A percentile compares a stretch with the other conserved stretches of the same genome.
phyloP scores from a whole-genome alignment of 2,888 invertebrate genomes.

The Lathronympha strigana region DNA sequence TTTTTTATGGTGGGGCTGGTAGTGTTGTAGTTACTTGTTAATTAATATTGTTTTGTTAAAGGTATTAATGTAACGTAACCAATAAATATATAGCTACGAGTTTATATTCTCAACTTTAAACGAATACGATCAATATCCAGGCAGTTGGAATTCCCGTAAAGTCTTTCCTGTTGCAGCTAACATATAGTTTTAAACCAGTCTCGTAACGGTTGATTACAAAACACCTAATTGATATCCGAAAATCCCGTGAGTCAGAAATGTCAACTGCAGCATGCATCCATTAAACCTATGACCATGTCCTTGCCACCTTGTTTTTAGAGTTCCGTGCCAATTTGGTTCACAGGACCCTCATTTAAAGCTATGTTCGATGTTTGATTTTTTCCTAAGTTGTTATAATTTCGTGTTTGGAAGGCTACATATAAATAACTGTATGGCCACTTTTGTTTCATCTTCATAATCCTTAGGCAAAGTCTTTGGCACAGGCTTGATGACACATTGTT shows the following conservation, averaged over 20 bases:
- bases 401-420: not conserved
- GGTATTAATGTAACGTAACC: too few species aligned
- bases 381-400: not conserved
- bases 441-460: constrained; percentile 4
- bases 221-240: constrained; percentile 14
- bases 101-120: not conserved
- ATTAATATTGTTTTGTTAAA: too few species aligned
- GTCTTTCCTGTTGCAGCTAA: not conserved
- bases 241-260: constrained; percentile 21
- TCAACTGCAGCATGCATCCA: not conserved
- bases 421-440: not conserved
- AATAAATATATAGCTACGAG: not conserved
- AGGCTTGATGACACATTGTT: constrained; percentile 25
- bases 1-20: too few species aligned
- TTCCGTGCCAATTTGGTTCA: too few species aligned
- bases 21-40: too few species aligned
- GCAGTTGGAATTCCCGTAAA: constrained; percentile 8
- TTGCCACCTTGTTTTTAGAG: too few species aligned
- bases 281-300: not conserved
- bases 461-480: constrained; percentile 3
- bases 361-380: too few species aligned
- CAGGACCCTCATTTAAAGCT: too few species aligned
- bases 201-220: constrained; percentile 15
- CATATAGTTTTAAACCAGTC: constrained; percentile 4
- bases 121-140: not conserved